These are phyloP conservation scores for Rhagoletis zephyria DNA, from an alignment of 1,140 invertebrate genomes.

Conservation along the genomic window DNA sequence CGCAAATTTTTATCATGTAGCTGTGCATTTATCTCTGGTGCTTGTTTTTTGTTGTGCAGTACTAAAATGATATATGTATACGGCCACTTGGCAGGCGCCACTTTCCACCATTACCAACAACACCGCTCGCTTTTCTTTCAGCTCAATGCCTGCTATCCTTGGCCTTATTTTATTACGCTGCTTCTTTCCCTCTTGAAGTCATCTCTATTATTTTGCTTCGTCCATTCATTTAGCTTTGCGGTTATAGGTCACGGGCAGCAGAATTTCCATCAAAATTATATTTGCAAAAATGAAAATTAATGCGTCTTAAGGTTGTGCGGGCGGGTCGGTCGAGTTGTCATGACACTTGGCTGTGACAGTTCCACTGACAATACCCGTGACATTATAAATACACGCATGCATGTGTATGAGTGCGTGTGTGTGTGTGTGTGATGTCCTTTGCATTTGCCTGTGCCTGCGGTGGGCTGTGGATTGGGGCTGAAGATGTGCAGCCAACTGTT, in stretches of 20 bases:
- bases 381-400: not conserved
- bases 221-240: not conserved
- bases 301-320: slow-evolving; percentile 43
- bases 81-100: not conserved
- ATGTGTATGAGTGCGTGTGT: not conserved
- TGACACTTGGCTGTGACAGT: slow-evolving; percentile 46
- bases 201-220: not conserved
- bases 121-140: too few relatives aligned
- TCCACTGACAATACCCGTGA: slow-evolving; percentile 35
- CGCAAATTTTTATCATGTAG: too few relatives aligned
- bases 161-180: not conserved
- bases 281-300: slow-evolving; percentile 50
- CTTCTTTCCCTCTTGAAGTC: not conserved
- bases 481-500: slow-evolving; percentile 28
- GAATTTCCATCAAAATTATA: slow-evolving; percentile 43
- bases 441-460: not conserved
- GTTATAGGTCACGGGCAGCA: slow-evolving; percentile 37
- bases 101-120: too few relatives aligned
- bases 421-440: not conserved
- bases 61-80: not conserved
- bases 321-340: slow-evolving; percentile 22
- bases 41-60: not conserved
- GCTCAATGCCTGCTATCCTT: too few relatives aligned
- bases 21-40: not conserved
- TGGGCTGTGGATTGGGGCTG: not conserved